These are phyloP conservation scores for Epinotia nisella DNA, from an alignment of 2,888 invertebrate genomes.

Conservation along the genomic window DNA sequence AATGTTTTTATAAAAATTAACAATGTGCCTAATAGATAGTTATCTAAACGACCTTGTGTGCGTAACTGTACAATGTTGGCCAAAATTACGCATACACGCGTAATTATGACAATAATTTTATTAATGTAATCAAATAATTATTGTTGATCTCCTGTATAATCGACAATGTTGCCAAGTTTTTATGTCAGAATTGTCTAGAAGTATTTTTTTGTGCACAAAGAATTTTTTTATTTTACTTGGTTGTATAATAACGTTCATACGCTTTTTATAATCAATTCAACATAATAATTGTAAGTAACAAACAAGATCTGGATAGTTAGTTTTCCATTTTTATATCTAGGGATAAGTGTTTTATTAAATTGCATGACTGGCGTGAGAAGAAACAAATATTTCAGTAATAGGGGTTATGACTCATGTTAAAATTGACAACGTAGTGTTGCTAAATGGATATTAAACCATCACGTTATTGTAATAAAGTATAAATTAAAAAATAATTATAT, in stretches of 20 bases:
- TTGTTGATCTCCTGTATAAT: conserved; percentile 36
- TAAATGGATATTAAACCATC: too few species aligned
- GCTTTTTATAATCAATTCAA: conserved; percentile 42
- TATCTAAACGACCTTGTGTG: conserved; percentile 11
- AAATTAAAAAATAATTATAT: too few species aligned
- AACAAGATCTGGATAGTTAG: conserved; percentile 49
- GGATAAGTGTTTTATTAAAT: conserved; percentile 29
- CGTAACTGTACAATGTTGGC: conserved; percentile 3
- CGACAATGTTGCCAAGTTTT: conserved; percentile 15
- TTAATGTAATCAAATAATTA: conserved; percentile 17
- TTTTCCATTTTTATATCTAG: conserved; percentile 43
- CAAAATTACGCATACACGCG: conserved; percentile 6
- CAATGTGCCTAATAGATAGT: conserved; percentile 29
- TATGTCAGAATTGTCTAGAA: conserved; percentile 18
- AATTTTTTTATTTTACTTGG: conserved; percentile 19
- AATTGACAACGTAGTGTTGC: too few species aligned
- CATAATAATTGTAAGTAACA: conserved; percentile 45
- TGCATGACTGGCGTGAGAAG: conserved; percentile 9
- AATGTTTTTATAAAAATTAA: conserved; percentile 11
- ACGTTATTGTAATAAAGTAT: too few species aligned
- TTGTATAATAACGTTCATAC: conserved; percentile 43
- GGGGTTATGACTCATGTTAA: too few species aligned
- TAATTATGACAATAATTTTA: conserved; percentile 31
- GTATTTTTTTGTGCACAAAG: conserved; percentile 32
- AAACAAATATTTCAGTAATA: too few species aligned